Conservation (phyloP, 2,888 invertebrate genomes). For the Drosophila dives region DNA sequence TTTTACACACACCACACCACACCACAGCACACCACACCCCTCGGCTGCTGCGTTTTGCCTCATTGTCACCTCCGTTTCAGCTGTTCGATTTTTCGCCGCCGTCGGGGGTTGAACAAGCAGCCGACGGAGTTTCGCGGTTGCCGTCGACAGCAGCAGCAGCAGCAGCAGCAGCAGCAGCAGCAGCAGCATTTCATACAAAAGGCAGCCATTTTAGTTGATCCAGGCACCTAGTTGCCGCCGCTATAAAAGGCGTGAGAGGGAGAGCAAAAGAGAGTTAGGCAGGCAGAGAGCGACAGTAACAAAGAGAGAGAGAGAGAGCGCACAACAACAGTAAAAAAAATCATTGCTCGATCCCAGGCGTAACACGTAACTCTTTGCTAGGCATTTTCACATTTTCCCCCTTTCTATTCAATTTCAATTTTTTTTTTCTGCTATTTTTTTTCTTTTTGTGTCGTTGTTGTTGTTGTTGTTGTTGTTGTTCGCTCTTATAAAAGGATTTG, state of each 20-base stretch:
- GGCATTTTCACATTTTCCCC: conserved; percentile 59
- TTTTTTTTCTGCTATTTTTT: background rate
- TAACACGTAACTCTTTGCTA: conserved; percentile 62
- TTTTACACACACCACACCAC: background rate
- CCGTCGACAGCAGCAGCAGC: conserved; percentile 6
- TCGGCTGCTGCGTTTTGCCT: background rate
- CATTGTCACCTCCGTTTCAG: conserved; percentile 65
- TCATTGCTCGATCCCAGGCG: conserved; percentile 25
- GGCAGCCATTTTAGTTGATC: conserved; percentile 55
- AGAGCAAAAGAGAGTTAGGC: background rate
- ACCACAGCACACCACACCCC: background rate
- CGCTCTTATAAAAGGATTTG: conserved; percentile 74
- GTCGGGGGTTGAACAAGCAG: conserved; percentile 60
- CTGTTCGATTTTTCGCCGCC: conserved; percentile 56
- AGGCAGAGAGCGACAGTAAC: background rate
- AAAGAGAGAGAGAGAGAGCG: background rate
- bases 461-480: conserved; percentile 18
- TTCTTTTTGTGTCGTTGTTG: background rate
- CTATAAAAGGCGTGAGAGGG: background rate
- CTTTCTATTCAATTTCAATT: conserved; percentile 8
- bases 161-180: conserved; percentile 16
- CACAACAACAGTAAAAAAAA: conserved; percentile 3
- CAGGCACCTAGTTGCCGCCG: conserved; percentile 30
- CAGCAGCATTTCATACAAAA: conserved; percentile 22
- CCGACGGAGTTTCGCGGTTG: conserved; percentile 36